Conservation (phyloP, 2,113 vertebrate genomes). For the Piprites chloris region DNA sequence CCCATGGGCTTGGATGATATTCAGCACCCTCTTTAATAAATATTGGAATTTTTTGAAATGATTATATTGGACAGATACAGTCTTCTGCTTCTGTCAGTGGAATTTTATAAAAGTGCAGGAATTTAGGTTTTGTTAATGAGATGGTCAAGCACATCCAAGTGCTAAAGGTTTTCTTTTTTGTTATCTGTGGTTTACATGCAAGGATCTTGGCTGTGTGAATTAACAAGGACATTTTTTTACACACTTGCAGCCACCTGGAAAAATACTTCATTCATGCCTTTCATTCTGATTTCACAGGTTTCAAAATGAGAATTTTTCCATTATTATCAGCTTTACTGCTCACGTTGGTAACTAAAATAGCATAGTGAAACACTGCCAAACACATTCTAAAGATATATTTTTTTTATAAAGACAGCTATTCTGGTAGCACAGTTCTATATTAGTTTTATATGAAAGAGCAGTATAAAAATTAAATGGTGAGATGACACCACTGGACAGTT, state of each 20-base stretch:
- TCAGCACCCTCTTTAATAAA: not conserved
- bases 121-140: not conserved
- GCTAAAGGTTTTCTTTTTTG: not conserved
- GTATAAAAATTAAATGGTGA: not conserved
- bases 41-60: rapidly evolving
- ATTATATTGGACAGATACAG: not conserved
- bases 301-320: constrained; percentile 22
- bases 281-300: not conserved
- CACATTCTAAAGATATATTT: not conserved
- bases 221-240: not conserved
- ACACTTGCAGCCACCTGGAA: not conserved
- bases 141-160: not conserved
- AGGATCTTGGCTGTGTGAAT: not conserved
- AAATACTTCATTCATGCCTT: constrained; percentile 1
- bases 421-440: not conserved
- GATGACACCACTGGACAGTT: not conserved
- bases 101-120: not conserved
- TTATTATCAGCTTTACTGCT: not conserved
- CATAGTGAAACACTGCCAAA: not conserved
- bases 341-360: not conserved
- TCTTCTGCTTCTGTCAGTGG: not conserved
- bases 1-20: not conserved
- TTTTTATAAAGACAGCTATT: not conserved
- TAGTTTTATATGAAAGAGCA: not conserved
- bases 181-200: not conserved